A percentile compares a stretch with the other conserved stretches of the same genome.
Conservation (phyloP, 2,888 invertebrate genomes). For the Drosophila borealis region DNA sequence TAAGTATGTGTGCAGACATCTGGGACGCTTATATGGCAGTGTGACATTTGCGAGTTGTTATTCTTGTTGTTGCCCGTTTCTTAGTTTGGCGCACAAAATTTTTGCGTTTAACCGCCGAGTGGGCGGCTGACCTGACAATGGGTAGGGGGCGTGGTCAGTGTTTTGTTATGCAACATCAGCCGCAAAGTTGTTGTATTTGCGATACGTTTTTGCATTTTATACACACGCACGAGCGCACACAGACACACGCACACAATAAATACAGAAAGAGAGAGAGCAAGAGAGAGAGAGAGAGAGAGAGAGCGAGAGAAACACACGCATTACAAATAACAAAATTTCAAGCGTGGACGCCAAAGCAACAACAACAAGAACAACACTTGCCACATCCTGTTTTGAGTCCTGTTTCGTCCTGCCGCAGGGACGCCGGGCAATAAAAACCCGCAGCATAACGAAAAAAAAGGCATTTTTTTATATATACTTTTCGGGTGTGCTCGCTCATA, state of each 20-base stretch:
- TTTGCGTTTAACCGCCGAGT: conserved; percentile 43
- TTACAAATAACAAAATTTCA: conserved; percentile 51
- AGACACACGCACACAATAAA: conserved; percentile 6
- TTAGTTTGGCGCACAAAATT: conserved; percentile 41
- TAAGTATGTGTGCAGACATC: conserved; percentile 31
- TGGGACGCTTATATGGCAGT: conserved; percentile 47
- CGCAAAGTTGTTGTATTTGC: conserved; percentile 52
- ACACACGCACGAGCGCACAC: conserved; percentile 39
- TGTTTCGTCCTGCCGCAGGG: conserved; percentile 42
- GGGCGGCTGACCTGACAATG: conserved; percentile 1
- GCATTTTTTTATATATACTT: conserved; percentile 25
- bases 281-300: too few species aligned
- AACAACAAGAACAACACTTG: conserved; percentile 12
- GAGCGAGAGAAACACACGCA: conserved; percentile 20
- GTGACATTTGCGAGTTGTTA: conserved; percentile 41
- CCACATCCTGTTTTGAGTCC: conserved; percentile 50
- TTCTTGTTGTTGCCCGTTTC: conserved; percentile 36
- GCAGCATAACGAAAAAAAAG: conserved; percentile 45
- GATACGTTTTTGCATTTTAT: conserved; percentile 61
- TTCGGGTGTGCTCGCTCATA: conserved; percentile 72
- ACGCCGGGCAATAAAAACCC: conserved; percentile 69
- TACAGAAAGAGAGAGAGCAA: neutral
- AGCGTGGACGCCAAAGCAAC: conserved; percentile 38
- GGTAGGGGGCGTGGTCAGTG: conserved; percentile 32
- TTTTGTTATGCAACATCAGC: conserved; percentile 50